A percentile compares a stretch with the other conserved stretches of the same genome.
phyloP scores from a whole-genome alignment of 2,113 vertebrate species.

The Corvus hawaiiensis region DNA sequence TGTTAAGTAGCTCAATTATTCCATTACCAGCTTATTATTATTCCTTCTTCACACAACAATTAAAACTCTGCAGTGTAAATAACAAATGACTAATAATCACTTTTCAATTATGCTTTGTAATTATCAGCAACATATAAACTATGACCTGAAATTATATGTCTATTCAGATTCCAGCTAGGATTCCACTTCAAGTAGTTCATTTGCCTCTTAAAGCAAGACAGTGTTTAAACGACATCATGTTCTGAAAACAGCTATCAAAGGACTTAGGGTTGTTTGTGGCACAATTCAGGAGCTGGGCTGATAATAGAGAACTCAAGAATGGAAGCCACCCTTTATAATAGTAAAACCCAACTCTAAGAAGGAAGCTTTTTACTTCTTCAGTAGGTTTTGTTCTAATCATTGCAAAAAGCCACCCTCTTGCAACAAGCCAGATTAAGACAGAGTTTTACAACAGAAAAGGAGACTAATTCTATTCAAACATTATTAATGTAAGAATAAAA shows the following conservation, averaged over 20 bases:
- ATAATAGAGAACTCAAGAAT: background rate
- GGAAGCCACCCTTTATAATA: background rate
- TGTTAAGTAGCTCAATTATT: accelerated
- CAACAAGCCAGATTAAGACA: background rate
- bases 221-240: background rate
- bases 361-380: background rate
- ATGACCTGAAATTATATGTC: background rate
- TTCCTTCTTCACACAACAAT: background rate
- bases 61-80: background rate
- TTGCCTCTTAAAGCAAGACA: background rate
- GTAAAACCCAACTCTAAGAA: background rate
- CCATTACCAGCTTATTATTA: background rate
- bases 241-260: background rate
- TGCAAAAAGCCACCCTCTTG: background rate
- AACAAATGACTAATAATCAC: background rate
- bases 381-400: background rate
- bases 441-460: background rate
- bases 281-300: background rate
- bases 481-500: background rate
- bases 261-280: background rate
- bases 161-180: background rate
- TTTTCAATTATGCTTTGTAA: background rate
- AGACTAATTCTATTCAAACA: background rate
- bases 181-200: background rate
- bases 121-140: background rate